Base-by-base conservation (phyloP, 92 coral and sea anemone genomes). In the Epizoanthus illoricatus region DNA sequence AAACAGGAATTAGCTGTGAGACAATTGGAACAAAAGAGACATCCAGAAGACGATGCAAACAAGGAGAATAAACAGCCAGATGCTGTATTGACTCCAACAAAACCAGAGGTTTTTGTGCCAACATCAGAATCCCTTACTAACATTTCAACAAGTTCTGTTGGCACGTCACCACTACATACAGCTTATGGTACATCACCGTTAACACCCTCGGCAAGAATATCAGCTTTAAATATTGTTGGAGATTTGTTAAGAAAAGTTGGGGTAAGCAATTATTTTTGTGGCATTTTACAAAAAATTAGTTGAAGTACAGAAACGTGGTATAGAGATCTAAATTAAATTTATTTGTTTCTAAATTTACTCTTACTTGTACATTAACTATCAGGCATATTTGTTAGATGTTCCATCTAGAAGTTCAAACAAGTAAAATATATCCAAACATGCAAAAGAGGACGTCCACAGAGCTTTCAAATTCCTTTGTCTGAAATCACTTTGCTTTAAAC, bases 151-250 rank as follows among this genome's bases (percentile, higher is more conserved):
- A 85, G 88, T 54, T 89, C 98, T 16, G 86, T 91, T 84, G 99
- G 94, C 71, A 94, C 99, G 15, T 94, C 99, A 4, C 98, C 99
- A 1, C 87, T 94, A 56, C 98, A 96, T 61, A 64, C 92, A 13
- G 91, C 90, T 7, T 91, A 90, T 90, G 99, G 99, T 43, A 94
- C 90, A 65, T 94, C 98, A 43, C 98, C 98, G 17, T 81, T 95
- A n/a, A 94, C 98, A 33, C 98, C 98, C 3, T 95, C 98, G 3
- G 98, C 98, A 18, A 92, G 98, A 65, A 95, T 95, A 89, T 95
- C 98, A 43, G 98, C 98, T 8, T 89, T 95, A 4, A 95, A 95
- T 84, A 95, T 95, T 76, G 98, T 95, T 65, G 98, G 98, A 69
- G 98, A 95, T 92, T 89, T 95, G 58, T 85, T 95, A 68, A 74